Conservation (phyloP, 1,140 invertebrate genomes). For the Andricus grossulariae region DNA sequence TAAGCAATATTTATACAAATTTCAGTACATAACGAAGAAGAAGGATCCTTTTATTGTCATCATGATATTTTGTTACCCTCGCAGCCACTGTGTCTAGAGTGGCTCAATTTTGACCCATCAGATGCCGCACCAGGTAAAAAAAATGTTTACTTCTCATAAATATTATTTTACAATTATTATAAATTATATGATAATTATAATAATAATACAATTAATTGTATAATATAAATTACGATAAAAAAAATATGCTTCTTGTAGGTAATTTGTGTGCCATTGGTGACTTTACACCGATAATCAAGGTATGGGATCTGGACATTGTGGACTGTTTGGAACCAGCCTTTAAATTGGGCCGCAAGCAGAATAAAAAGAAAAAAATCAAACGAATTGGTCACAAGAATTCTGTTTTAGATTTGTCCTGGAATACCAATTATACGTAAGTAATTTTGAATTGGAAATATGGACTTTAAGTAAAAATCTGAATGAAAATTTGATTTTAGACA, state of each 20-base stretch:
- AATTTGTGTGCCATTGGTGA: slow-evolving; percentile 94
- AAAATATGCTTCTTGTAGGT: slow-evolving; percentile 71
- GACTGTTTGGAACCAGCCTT: slow-evolving; percentile 92
- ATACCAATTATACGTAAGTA: slow-evolving; percentile 79
- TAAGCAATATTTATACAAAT: slow-evolving; percentile 43
- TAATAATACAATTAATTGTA: too few species aligned
- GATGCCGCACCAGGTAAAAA: slow-evolving; percentile 79
- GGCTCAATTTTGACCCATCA: slow-evolving; percentile 89
- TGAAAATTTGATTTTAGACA: slow-evolving; percentile 80
- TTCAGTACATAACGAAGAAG: slow-evolving; percentile 92
- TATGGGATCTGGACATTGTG: slow-evolving; percentile 97
- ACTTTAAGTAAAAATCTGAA: too few species aligned
- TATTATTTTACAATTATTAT: slow-evolving; percentile 31
- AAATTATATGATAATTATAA: slow-evolving; percentile 26
- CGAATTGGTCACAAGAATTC: slow-evolving; percentile 91
- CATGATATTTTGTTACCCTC: slow-evolving; percentile 93
- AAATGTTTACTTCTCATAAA: slow-evolving; percentile 31
- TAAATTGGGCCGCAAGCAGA: slow-evolving; percentile 87
- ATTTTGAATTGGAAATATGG: slow-evolving; percentile 8
- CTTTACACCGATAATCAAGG: slow-evolving; percentile 93
- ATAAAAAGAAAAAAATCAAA: slow-evolving; percentile 83
- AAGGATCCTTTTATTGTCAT: slow-evolving; percentile 93
- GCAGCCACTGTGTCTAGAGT: slow-evolving; percentile 94
- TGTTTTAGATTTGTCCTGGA: slow-evolving; percentile 95
- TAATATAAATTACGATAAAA: too few species aligned